These are phyloP conservation scores for Spilarctia lutea DNA, from an alignment of 2,888 invertebrate species.

Conservation along the genomic window DNA sequence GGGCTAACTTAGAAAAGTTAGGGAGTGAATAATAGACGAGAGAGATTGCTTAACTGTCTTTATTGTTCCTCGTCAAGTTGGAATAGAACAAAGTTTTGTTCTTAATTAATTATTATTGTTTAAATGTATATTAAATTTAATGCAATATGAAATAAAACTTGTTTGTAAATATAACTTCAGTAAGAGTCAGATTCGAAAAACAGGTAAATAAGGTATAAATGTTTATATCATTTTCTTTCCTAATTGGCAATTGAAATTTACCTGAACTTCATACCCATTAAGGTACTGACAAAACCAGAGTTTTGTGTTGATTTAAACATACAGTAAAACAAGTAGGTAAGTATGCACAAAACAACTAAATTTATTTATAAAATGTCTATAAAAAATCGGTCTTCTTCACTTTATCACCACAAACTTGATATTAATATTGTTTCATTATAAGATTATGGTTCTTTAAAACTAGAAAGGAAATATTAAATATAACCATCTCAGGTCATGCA, in stretches of 20 bases:
- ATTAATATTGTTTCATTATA: not conserved
- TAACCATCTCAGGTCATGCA: not conserved
- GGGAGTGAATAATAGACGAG: slow-evolving; percentile 61
- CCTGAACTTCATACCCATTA: too few relatives aligned
- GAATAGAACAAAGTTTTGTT: slow-evolving; percentile 9
- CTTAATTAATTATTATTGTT: not conserved
- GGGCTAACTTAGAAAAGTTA: slow-evolving; percentile 57
- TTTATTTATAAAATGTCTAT: not conserved
- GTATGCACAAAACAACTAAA: too few relatives aligned
- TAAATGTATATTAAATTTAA: not conserved
- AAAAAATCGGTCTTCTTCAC: not conserved
- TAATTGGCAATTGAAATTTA: too few relatives aligned
- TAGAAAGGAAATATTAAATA: not conserved
- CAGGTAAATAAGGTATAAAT: too few relatives aligned
- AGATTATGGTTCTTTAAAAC: not conserved
- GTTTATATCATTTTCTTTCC: too few relatives aligned
- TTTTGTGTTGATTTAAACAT: too few relatives aligned
- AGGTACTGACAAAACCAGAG: too few relatives aligned
- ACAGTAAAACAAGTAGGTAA: too few relatives aligned
- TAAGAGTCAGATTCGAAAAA: too few relatives aligned
- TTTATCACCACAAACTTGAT: not conserved
- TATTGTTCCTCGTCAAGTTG: slow-evolving; percentile 58
- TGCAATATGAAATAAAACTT: not conserved
- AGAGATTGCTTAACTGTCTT: slow-evolving; percentile 66
- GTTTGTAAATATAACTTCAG: too few relatives aligned